Evolutionary conservation across 2,888 invertebrate genomes (phyloP), one percentile per base, ranked within the genome.

Genomic region (Dromius quadrimaculatus): DNA sequence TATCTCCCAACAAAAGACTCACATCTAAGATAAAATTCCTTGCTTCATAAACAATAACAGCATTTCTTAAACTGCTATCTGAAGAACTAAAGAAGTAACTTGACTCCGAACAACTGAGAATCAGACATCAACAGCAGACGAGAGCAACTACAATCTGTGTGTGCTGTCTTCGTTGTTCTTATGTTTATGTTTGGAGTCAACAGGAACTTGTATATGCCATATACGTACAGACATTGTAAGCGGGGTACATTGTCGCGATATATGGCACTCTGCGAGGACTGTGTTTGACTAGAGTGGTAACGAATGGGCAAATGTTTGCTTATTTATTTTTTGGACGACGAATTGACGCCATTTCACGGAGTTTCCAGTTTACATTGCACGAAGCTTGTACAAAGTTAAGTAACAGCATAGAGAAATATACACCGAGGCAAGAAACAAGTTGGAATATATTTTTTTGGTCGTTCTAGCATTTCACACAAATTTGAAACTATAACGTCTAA

Each of bases 121-220:
- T n/a, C n/a, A n/a, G n/a, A n/a, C 19, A 17, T 45, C 45, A 45
- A 45, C 45, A 45, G n/a, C 43, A 43, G 47, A 19, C 22, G 19
- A 2, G 20, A 36, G 47, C 22, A 6, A 8, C n/a, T 8, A 45
- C 45, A 45, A 45, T 45, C 45, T 45, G 13, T 11, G 36, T 36
- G 1, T 36, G 36, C 36, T 36, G 36, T 36, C 36, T n/a, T 15
- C 19, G 6, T 23, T 20, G 23, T 47, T 23, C 22, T n/a, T 11
- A 47, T 47, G 47, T 47, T 23, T 47, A 47, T 23, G 47, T 20
- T 15, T 20, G 22, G 13, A 11, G 22, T 11, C 45, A 23, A 15
- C 50, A 23, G 28, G 23, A 54, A 54, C 50, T 28, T 54, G 50
- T 54, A 54, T 54, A 54, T 54, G 50, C 50, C 50, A 54, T 54